phyloP scores from a whole-genome alignment of 2,797 vertebrate genomes.

The Pangasius sanitwongsei region DNA sequence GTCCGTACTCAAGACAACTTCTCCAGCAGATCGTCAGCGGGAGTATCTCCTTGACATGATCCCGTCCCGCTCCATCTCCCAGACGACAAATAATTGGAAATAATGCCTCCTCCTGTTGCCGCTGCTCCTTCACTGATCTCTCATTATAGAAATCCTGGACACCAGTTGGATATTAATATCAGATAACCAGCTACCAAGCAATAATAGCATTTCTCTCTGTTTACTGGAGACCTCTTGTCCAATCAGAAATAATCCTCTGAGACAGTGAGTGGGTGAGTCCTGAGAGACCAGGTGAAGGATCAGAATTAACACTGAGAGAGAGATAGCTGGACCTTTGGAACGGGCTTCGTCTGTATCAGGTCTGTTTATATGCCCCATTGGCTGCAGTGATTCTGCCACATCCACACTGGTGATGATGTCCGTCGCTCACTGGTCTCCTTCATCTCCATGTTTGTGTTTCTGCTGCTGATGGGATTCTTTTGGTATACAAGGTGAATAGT shows the following conservation, averaged over 20 bases:
- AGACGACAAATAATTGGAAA: slow-evolving; percentile 96
- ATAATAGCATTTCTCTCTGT: slow-evolving; percentile 55
- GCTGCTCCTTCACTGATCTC: slow-evolving; percentile 50
- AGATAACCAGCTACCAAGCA: slow-evolving; percentile 60
- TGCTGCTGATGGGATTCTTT: slow-evolving; percentile 9
- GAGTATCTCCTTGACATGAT: slow-evolving; percentile 99
- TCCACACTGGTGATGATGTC: slow-evolving; percentile 11
- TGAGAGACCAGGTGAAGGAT: slow-evolving; percentile 34
- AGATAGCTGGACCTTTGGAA: slow-evolving; percentile 23
- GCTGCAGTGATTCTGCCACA: slow-evolving; percentile 35
- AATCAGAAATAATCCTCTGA: slow-evolving; percentile 12
- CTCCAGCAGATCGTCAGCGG: slow-evolving; percentile 93
- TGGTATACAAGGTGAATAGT: not conserved
- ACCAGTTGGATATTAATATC: slow-evolving; percentile 58
- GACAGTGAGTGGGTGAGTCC: not conserved
- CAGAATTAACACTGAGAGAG: slow-evolving; percentile 2
- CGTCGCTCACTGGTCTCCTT: slow-evolving; percentile 1
- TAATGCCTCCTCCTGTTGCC: slow-evolving; percentile 69
- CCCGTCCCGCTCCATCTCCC: slow-evolving; percentile 95
- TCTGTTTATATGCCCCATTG: slow-evolving; percentile 21
- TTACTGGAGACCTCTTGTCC: slow-evolving; percentile 25
- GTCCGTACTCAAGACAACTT: slow-evolving; percentile 88
- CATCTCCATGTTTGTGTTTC: slow-evolving; percentile 16
- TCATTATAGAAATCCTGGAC: slow-evolving; percentile 46
- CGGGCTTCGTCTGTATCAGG: slow-evolving; percentile 36